Conservation (phyloP, 2,888 invertebrate genomes). For the Caenorhabditis japonica region DNA sequence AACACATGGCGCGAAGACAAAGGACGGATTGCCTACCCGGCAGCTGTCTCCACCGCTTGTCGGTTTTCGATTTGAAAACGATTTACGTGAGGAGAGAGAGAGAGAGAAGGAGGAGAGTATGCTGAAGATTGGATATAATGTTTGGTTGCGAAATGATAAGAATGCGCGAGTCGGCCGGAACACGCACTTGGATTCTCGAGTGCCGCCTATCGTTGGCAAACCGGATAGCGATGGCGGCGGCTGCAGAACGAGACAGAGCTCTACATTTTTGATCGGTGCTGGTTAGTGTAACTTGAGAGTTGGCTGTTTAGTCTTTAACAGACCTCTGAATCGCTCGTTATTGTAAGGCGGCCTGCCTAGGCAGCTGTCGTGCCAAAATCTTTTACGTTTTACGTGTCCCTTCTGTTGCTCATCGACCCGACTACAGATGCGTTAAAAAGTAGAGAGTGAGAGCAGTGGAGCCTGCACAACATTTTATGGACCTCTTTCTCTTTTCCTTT, state of each 20-base stretch:
- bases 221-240: constrained; percentile 11
- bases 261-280: no score
- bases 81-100: constrained; percentile 5
- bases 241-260: not conserved
- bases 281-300: no score
- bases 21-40: constrained; percentile 4
- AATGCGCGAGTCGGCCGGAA: constrained; percentile 37
- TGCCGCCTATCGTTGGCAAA: constrained; percentile 16
- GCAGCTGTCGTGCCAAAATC: no score
- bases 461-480: no score
- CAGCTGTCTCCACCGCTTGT: constrained; percentile 18
- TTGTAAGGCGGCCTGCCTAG: no score
- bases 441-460: no score
- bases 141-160: constrained; percentile 35
- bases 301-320: no score
- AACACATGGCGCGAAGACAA: constrained; percentile 52
- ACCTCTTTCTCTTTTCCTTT: constrained; percentile 9
- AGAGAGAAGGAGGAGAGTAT: not conserved
- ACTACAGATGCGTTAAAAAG: no score
- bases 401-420: no score
- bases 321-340: no score
- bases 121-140: constrained; percentile 4
- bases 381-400: no score
- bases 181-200: constrained; percentile 35
- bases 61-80: constrained; percentile 2